Evolutionary conservation across 2,797 vertebrate genomes (phyloP).

Genomic region (Hirundo rustica): DNA sequence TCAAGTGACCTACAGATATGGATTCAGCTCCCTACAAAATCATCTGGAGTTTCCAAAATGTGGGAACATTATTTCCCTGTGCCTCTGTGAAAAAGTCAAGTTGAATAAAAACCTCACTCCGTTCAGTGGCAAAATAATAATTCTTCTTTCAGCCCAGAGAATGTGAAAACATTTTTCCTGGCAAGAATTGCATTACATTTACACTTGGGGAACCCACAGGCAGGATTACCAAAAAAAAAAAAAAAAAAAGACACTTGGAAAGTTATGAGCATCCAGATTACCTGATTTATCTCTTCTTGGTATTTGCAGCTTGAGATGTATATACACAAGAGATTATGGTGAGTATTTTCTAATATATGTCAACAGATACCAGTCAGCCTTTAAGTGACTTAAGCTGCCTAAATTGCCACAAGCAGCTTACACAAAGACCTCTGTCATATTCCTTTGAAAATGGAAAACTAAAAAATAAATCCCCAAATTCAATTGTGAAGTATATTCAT

Average conservation of each 20-base stretch:
- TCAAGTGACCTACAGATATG: not conserved
- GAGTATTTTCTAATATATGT: slow-evolving; percentile 10
- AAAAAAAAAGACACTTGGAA: not conserved
- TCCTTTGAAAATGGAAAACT: not conserved
- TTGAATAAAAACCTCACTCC: not conserved
- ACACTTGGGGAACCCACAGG: not conserved
- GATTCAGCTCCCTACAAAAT: not conserved
- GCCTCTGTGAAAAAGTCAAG: not conserved
- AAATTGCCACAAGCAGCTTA: slow-evolving; percentile 19
- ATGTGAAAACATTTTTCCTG: slow-evolving; percentile 49
- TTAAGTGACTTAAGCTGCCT: not conserved
- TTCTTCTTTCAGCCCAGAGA: not conserved
- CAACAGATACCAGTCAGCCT: slow-evolving; percentile 6
- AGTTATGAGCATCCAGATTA: not conserved
- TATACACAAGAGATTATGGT: not conserved
- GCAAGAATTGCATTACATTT: not conserved
- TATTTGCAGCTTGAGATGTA: not conserved
- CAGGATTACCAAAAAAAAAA: not conserved
- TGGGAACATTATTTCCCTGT: not conserved
- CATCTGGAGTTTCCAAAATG: not conserved
- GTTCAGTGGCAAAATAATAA: not conserved
- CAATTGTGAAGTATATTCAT: not conserved
- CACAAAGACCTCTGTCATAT: not conserved
- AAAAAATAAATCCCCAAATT: not conserved
- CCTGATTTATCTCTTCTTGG: not conserved